These are phyloP conservation scores for Bombylius discolor DNA, from an alignment of 2,888 invertebrate species.

Conservation along the genomic window DNA sequence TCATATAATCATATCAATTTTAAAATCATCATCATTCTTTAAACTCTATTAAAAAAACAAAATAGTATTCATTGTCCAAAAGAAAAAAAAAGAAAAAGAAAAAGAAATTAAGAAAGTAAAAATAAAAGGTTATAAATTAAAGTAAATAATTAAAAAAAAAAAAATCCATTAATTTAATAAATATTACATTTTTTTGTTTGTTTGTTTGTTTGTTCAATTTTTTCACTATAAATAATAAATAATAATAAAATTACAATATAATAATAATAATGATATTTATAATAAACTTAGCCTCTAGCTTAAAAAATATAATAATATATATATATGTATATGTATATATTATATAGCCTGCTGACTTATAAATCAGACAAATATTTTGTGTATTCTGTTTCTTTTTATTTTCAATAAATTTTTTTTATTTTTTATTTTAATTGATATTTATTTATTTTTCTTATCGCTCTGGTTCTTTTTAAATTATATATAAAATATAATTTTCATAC, in stretches of 20 bases:
- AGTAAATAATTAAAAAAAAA: neutral
- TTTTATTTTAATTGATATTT: neutral
- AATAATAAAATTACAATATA: neutral
- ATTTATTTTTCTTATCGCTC: neutral
- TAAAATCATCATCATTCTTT: no score
- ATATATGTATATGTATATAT: no score
- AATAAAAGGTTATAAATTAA: neutral
- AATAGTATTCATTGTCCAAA: neutral
- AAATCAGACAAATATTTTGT: no score
- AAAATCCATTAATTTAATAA: neutral
- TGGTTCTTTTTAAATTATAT: neutral
- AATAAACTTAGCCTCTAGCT: neutral
- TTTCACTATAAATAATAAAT: neutral
- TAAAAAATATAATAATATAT: neutral
- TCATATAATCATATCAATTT: no score
- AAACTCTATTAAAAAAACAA: no score
- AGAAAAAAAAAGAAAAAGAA: neutral
- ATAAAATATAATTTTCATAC: neutral
- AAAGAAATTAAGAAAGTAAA: neutral
- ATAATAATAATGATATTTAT: neutral
- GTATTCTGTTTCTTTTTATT: no score
- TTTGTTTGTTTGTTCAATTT: neutral
- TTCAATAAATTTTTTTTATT: neutral
- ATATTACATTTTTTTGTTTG: neutral
- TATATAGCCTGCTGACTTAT: neutral